Percentiles rank a stretch among this genome's conserved stretches.
Conservation (phyloP, 2,797 vertebrate species). For the Chelon auratus region DNA sequence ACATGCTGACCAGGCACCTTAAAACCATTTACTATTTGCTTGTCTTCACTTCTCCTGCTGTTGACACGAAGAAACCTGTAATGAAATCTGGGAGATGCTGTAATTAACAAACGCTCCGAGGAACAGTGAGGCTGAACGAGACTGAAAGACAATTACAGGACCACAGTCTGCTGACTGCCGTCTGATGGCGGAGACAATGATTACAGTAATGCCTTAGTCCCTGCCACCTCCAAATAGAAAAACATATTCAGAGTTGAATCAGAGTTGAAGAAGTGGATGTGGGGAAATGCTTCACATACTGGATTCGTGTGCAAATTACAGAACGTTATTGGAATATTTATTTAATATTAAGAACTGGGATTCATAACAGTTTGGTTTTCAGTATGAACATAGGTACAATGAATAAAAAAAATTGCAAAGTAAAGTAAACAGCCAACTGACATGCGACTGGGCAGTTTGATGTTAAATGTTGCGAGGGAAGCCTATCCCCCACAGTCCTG, state of each 20-base stretch:
- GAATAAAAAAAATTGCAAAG: no score
- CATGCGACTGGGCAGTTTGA: background rate
- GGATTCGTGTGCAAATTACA: background rate
- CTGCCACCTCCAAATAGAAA: constrained; percentile 39
- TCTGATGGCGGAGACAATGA: constrained; percentile 37
- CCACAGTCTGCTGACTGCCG: constrained; percentile 21
- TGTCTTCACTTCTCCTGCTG: constrained; percentile 25
- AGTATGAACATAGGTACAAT: no score
- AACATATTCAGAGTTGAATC: background rate
- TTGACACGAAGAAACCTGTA: constrained; percentile 24
- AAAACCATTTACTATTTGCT: constrained; percentile 7
- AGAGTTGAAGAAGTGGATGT: no score
- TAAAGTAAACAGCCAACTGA: background rate
- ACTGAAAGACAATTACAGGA: constrained; percentile 45
- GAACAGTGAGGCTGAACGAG: constrained; percentile 48
- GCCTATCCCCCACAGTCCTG: background rate
- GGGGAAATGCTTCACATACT: background rate
- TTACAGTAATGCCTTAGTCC: constrained; percentile 42
- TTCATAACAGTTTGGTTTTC: no score
- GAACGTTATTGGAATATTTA: background rate
- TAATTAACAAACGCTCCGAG: constrained; percentile 43
- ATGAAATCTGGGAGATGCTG: constrained; percentile 46
- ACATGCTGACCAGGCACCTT: constrained; percentile 24
- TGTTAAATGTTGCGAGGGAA: background rate
- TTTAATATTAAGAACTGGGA: background rate